A percentile compares a stretch with the other conserved stretches of the same genome.
phyloP scores from a whole-genome alignment of 2,797 vertebrate species.

The Vultur gryphus region DNA sequence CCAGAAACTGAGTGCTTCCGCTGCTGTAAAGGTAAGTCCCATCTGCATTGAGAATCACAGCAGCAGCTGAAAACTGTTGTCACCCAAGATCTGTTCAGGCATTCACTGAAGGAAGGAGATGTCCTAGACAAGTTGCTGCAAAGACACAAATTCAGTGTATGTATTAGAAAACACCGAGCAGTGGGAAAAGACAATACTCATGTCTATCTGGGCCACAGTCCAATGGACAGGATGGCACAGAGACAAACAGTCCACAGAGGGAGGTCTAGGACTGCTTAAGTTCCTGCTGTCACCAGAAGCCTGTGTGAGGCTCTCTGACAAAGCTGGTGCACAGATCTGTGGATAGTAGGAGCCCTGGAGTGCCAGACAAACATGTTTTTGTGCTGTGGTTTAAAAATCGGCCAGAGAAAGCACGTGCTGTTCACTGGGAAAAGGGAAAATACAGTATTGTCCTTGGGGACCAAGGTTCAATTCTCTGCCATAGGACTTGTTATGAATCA shows the following conservation, averaged over 20 bases:
- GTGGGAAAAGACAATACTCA: background rate
- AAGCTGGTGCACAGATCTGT: background rate
- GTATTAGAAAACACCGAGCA: background rate
- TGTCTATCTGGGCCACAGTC: background rate
- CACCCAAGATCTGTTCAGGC: background rate
- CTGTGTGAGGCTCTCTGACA: background rate
- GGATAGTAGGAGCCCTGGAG: background rate
- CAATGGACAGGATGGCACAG: background rate
- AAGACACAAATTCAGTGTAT: background rate
- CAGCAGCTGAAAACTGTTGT: background rate
- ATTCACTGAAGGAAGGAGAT: background rate
- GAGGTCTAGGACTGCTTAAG: background rate
- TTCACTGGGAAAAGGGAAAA: background rate
- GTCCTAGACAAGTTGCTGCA: background rate
- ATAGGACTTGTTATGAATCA: background rate
- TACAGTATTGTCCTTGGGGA: rapidly evolving
- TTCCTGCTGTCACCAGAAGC: background rate
- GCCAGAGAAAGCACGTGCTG: background rate
- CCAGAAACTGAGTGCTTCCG: background rate
- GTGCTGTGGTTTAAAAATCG: background rate
- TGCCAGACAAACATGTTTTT: background rate
- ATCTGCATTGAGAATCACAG: background rate
- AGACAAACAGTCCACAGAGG: background rate
- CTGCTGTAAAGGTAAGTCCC: background rate
- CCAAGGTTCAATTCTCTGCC: background rate